Percentiles rank a stretch among this genome's conserved stretches.
phyloP scores from a whole-genome alignment of 2,888 invertebrate species.

The Netelia inedita region DNA sequence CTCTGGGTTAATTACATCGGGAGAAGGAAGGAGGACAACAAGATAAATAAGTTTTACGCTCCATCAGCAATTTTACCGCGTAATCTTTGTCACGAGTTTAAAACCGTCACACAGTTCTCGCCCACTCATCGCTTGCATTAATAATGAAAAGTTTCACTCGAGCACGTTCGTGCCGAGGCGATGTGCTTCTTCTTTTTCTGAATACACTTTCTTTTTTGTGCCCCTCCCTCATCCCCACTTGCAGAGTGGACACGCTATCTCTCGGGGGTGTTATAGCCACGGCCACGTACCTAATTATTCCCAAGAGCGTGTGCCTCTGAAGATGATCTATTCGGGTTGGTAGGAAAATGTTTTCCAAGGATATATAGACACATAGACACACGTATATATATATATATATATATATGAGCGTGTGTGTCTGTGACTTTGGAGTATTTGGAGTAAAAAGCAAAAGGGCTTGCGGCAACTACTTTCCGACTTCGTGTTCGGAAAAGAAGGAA shows the following conservation, averaged over 20 bases:
- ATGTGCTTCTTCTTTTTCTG: slow-evolving; percentile 33
- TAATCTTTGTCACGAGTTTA: slow-evolving; percentile 62
- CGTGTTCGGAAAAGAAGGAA: slow-evolving; percentile 51
- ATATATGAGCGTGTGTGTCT: not conserved
- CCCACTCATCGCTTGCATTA: slow-evolving; percentile 62
- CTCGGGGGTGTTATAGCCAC: slow-evolving; percentile 69
- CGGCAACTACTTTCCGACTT: slow-evolving; percentile 47
- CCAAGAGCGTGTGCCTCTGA: slow-evolving; percentile 79
- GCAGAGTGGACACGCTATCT: slow-evolving; percentile 54
- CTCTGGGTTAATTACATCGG: slow-evolving; percentile 33
- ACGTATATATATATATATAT: slow-evolving; percentile 22
- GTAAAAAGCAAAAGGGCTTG: slow-evolving; percentile 55
- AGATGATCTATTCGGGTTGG: slow-evolving; percentile 82
- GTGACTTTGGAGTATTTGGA: slow-evolving; percentile 17
- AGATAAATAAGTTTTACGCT: slow-evolving; percentile 36
- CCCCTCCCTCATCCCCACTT: not conserved
- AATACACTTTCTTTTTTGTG: slow-evolving; percentile 9
- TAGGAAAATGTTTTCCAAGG: slow-evolving; percentile 74
- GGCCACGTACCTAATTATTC: slow-evolving; percentile 83
- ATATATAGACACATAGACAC: slow-evolving; percentile 29
- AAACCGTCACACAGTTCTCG: slow-evolving; percentile 39
- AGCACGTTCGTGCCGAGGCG: slow-evolving; percentile 60
- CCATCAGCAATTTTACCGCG: slow-evolving; percentile 20
- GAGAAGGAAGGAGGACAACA: not conserved
- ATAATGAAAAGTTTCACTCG: slow-evolving; percentile 64